Percentiles rank a stretch among this genome's conserved stretches.
These are phyloP conservation scores for Zaprionus ghesquierei DNA, from an alignment of 1,140 invertebrate genomes.

Conservation along the genomic window DNA sequence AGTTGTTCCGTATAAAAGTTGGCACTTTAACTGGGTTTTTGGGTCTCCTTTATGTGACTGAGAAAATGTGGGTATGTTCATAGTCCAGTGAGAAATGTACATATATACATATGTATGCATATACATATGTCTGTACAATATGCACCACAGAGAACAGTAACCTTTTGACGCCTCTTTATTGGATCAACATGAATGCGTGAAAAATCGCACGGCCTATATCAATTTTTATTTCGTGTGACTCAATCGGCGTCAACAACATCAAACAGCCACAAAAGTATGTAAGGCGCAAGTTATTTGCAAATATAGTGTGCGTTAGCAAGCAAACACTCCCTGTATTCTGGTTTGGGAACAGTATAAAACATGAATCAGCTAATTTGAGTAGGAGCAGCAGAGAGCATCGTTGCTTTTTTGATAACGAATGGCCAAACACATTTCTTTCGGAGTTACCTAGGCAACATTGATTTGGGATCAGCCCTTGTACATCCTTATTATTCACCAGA, in stretches of 20 bases:
- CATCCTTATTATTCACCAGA: constrained; percentile 44
- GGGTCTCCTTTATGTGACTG: constrained; percentile 29
- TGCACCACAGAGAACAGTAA: not conserved
- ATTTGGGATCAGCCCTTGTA: not conserved
- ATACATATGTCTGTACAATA: not conserved
- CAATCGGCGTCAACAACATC: constrained; percentile 23
- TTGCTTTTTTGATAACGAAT: constrained; percentile 68
- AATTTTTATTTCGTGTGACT: constrained; percentile 63
- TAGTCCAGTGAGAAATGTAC: not conserved
- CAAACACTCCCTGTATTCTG: constrained; percentile 28
- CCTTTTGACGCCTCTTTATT: constrained; percentile 48
- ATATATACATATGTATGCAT: too few relatives aligned
- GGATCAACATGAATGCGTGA: constrained; percentile 66
- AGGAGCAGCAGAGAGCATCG: not conserved
- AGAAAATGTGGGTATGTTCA: not conserved
- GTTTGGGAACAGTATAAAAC: constrained; percentile 54
- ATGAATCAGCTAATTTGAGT: constrained; percentile 71
- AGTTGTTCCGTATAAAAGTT: constrained; percentile 20
- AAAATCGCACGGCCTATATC: constrained; percentile 66
- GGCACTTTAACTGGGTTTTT: constrained; percentile 63
- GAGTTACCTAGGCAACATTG: not conserved
- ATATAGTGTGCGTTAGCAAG: not conserved
- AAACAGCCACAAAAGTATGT: constrained; percentile 31
- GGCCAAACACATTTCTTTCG: not conserved
- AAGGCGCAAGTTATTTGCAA: not conserved